Conservation (phyloP, 2,797 vertebrate species). For the Artibeus lituratus region DNA sequence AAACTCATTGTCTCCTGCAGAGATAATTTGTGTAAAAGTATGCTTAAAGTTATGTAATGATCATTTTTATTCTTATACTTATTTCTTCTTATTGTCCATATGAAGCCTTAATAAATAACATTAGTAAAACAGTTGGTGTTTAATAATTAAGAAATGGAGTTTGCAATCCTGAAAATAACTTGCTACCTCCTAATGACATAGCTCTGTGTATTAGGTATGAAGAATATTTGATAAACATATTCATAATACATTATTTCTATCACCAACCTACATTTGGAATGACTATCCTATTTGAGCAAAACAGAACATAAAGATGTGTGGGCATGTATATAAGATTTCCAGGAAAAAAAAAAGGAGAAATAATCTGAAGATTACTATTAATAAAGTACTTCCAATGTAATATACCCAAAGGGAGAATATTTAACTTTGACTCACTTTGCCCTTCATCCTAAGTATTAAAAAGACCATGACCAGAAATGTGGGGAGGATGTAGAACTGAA, state of each 20-base stretch:
- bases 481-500: not conserved
- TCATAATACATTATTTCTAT: not conserved
- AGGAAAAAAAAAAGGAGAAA: conserved; percentile 31
- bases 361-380: conserved; percentile 24
- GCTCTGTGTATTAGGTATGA: fast-evolving
- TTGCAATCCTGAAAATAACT: conserved; percentile 24
- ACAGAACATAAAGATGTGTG: not conserved
- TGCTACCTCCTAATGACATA: not conserved
- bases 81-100: not conserved
- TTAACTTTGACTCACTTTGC: not conserved
- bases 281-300: conserved; percentile 47
- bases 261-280: not conserved
- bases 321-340: not conserved
- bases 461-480: not conserved
- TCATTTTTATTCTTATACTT: not conserved
- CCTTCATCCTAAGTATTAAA: conserved; percentile 14
- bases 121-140: not conserved
- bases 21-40: conserved; percentile 49
- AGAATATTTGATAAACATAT: not conserved
- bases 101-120: not conserved
- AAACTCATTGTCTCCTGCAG: not conserved
- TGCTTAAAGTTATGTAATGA: conserved; percentile 48
- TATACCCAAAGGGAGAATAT: not conserved
- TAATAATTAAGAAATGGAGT: not conserved
- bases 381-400: conserved; percentile 15